Percentiles rank a stretch among this genome's conserved stretches.
These are phyloP conservation scores for Pteromalus puparum DNA, from an alignment of 1,140 invertebrate genomes.

Conservation along the genomic window DNA sequence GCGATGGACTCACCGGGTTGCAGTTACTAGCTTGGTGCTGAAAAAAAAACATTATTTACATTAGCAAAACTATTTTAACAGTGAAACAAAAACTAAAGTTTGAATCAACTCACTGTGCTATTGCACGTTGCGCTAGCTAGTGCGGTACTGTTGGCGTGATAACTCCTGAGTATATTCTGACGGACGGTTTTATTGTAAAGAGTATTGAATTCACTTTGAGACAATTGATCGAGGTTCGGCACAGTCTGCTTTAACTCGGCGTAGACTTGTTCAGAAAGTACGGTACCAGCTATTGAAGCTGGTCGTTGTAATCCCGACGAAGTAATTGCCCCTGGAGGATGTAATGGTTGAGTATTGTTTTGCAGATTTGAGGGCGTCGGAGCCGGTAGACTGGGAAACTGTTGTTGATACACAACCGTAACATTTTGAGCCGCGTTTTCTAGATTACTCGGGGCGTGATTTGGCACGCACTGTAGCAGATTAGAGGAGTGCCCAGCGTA, in stretches of 20 bases:
- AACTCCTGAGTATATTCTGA: conserved; percentile 72
- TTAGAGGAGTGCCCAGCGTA: conserved; percentile 38
- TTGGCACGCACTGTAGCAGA: conserved; percentile 41
- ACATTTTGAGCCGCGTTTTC: conserved; percentile 37
- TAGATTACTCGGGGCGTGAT: conserved; percentile 52
- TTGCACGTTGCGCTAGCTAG: conserved; percentile 38
- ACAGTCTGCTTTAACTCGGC: conserved; percentile 71
- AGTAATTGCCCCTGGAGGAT: conserved; percentile 19
- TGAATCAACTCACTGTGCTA: conserved; percentile 28
- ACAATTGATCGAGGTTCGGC: conserved; percentile 71
- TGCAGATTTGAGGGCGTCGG: conserved; percentile 37
- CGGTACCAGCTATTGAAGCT: conserved; percentile 47
- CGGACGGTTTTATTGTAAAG: conserved; percentile 73
- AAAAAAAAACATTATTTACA: background rate
- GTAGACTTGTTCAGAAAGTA: conserved; percentile 70
- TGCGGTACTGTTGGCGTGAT: conserved; percentile 58
- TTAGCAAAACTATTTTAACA: background rate
- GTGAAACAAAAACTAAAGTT: background rate
- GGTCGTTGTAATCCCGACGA: conserved; percentile 52
- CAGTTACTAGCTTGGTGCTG: conserved; percentile 22
- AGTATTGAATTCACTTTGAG: conserved; percentile 73
- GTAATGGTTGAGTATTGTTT: conserved; percentile 55
- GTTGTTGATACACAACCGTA: conserved; percentile 19
- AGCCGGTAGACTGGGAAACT: conserved; percentile 46
- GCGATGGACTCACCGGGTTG: conserved; percentile 23